These are phyloP conservation scores for Adrianichthys oophorus DNA, from an alignment of 2,797 vertebrate genomes.

Conservation along the genomic window DNA sequence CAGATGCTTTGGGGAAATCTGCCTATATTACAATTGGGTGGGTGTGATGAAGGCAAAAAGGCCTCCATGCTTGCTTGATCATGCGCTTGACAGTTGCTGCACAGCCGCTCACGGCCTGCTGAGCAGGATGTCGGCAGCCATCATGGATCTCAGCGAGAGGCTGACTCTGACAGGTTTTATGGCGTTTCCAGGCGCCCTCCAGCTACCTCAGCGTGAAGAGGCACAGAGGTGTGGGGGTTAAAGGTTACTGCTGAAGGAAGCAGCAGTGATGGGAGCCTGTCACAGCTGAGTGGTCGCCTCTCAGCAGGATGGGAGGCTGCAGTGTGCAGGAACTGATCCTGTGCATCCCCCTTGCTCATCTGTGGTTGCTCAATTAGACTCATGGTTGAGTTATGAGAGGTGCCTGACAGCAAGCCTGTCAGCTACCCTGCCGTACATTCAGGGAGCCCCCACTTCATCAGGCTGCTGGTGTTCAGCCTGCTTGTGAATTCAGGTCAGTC, in stretches of 20 bases:
- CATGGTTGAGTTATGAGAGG: slow-evolving; percentile 82
- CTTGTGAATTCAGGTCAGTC: slow-evolving; percentile 37
- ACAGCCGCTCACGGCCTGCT: slow-evolving; percentile 79
- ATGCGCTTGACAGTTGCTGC: slow-evolving; percentile 80
- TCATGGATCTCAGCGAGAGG: slow-evolving; percentile 82
- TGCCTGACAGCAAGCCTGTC: slow-evolving; percentile 84
- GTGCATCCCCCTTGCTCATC: slow-evolving; percentile 78
- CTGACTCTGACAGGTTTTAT: slow-evolving; percentile 77
- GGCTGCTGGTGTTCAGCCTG: slow-evolving; percentile 34
- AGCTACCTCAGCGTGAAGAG: slow-evolving; percentile 67
- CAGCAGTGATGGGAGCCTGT: slow-evolving; percentile 87
- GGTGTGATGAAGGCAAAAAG: slow-evolving; percentile 10
- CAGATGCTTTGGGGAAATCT: slow-evolving; percentile 60
- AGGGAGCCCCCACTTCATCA: slow-evolving; percentile 31
- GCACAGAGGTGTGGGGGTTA: slow-evolving; percentile 78
- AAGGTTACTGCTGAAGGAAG: slow-evolving; percentile 84
- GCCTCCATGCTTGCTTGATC: slow-evolving; percentile 77
- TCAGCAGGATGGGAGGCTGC: slow-evolving; percentile 41
- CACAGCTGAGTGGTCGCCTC: slow-evolving; percentile 79
- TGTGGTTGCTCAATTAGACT: slow-evolving; percentile 86
- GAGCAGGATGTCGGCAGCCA: slow-evolving; percentile 80
- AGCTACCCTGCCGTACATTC: slow-evolving; percentile 43
- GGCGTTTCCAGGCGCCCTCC: slow-evolving; percentile 30
- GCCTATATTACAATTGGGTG: slow-evolving; percentile 75
- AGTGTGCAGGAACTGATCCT: slow-evolving; percentile 81